Base-by-base conservation (phyloP, 2,113 vertebrate species). In the Globicephala melas region DNA sequence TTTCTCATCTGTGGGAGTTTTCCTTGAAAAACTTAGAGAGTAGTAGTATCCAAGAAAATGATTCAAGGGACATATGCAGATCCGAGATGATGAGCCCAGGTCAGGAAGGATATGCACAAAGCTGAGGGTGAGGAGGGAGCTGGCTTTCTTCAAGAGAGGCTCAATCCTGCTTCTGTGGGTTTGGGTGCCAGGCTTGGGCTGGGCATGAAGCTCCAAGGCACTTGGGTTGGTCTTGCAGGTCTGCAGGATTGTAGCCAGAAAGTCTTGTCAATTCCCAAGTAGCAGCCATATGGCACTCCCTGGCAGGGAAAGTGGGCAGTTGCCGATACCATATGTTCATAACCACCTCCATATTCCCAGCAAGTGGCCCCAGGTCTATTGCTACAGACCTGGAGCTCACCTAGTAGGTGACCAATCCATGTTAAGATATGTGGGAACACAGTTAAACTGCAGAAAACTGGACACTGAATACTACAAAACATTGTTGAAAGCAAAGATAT, bases 1-100 rank as follows among this genome's bases (percentile, higher is more conserved):
- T 65, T 87, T 91, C 41, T 96, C 93, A 84, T 92, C 84, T 95
- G 60, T 97, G 84, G 89, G 50, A 65, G 23, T 96, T 94, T 95
- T 97, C 93, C 93, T 91, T 60, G 93, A 92, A 94, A 96, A 84
- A 90, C 10, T 41, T 77, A 77, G n/a, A 73, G 26, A 55, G 31
- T 36, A 3, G 55, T 90, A 3, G 55, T 87, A 47, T 70, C 93
- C 91, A 90, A 95, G 91, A 88, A 88, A 90, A 90, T 88, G 91
- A 94, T 80, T 88, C 84, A 83, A 53, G 70, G 70, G 74, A 92
- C 84, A 90, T 44, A 65, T 23, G 21, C 60, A 68, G 55, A 85
- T 65, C 70, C 65, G 44, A 88, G 50, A 25, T 67, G n/a, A 96
- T 2, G 20, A 91, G 63, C 38, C 15, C 31, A 5, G 68, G 44